Evolutionary conservation across 2,888 invertebrate species (phyloP), one percentile per base, ranked within the genome.

Genomic region (Lydus trimaculatus): DNA sequence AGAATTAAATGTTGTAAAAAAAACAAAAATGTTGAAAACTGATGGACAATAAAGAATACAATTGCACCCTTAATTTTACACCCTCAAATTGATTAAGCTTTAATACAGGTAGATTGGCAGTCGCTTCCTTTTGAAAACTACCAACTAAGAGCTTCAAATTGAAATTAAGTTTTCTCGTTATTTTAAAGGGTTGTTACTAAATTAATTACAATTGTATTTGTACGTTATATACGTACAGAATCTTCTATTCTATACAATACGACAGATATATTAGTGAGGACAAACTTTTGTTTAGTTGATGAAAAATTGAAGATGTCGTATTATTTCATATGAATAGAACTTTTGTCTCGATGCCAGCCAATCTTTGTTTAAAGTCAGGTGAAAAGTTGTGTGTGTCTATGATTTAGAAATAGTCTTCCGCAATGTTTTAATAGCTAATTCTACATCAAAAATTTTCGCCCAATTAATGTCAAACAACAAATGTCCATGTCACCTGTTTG

Each of bases 271-370:
- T 7, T 36, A 11, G 36, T 4, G 9, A 2, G 9, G 31, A 31
- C 5, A 31, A 1, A 31, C 7, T 6, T 31, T 15, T 15, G 15
- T 15, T 36, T 15, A 43, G 7, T 43, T 1, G 4, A 36, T 36
- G 36, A 36, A 36, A 36, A 36, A 36, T 36, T 11, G n/a, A 11
- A 39, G 7, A 39, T n/a, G 39, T n/a, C n/a, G n/a, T n/a, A 7
- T 39, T 39, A 11, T 39, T 39, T 6, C 39, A 4, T 39, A 6
- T 20, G 20, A 20, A 48, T 48, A 48, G 8, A 36, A 28, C 11
- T 31, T n/a, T 65, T 65, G 65, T 65, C 23, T n/a, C 65, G 61
- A 56, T 65, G 65, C 65, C 65, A 65, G 65, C 65, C 65, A 65
- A 61, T 52, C 61, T 65, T 52, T 48, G 9, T 31, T 28, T 33